phyloP scores from a whole-genome alignment of 2,113 vertebrate genomes.

The Pelodiscus sinensis region DNA sequence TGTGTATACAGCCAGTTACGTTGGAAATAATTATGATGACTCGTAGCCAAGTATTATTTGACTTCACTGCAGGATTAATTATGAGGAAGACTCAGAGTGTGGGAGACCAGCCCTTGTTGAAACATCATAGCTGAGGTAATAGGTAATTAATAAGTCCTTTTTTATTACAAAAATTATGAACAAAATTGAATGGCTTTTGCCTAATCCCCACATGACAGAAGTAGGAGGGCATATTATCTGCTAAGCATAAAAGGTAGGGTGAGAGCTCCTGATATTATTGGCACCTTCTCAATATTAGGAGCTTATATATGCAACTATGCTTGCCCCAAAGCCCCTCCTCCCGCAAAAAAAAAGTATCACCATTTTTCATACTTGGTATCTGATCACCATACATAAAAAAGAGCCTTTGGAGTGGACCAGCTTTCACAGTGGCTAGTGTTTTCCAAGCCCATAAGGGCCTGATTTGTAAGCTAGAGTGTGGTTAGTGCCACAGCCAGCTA shows the following conservation, averaged over 20 bases:
- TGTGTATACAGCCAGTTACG: slow-evolving; percentile 41
- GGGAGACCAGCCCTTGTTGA: slow-evolving; percentile 46
- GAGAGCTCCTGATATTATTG: not conserved
- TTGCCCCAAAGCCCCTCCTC: too few relatives aligned
- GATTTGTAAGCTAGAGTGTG: not conserved
- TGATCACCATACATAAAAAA: not conserved
- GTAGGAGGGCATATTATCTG: not conserved
- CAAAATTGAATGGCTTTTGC: not conserved
- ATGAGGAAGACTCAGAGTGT: slow-evolving; percentile 26
- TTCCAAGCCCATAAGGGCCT: not conserved
- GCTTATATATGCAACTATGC: too few relatives aligned
- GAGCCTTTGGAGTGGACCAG: fast-evolving
- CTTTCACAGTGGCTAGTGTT: fast-evolving
- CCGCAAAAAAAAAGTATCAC: too few relatives aligned
- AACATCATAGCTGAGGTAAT: not conserved
- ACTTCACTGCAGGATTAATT: slow-evolving; percentile 44
- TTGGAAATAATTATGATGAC: slow-evolving; percentile 57
- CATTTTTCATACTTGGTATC: not conserved
- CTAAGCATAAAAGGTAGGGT: not conserved
- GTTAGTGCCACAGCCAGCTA: not conserved
- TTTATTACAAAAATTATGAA: not conserved
- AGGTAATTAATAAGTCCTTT: not conserved
- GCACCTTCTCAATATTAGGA: not conserved
- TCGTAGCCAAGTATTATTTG: slow-evolving; percentile 46
- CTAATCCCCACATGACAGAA: not conserved